Evolutionary conservation across 2,888 invertebrate genomes (phyloP), one percentile per base, ranked within the genome.

Genomic region (Chloromyia formosa): DNA sequence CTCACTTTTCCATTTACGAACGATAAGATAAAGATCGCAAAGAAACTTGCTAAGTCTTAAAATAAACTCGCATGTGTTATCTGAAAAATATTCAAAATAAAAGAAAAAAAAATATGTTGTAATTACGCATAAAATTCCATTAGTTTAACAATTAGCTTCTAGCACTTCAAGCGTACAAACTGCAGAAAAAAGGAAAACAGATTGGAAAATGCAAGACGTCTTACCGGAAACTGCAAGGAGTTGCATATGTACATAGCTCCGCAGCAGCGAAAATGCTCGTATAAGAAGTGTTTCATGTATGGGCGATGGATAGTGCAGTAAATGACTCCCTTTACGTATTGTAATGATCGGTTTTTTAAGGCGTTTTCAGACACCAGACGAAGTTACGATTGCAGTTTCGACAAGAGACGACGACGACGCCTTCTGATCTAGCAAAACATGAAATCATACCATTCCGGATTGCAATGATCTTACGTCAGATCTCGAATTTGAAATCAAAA

Each of bases 41-140:
- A 69, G 20, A 42, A 69, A 69, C 56, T 45, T 35, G 27, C 27
- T 35, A n/a, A n/a, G 10, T 54, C 54, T 54, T 9, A 54, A 54
- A 56, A 54, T 69, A 69, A 69, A 69, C 27, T 68, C 14, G 9
- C 27, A 14, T 69, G 16, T 18, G 27, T 45, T 42, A 16, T n/a
- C 54, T 16, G n/a, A n/a, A 35, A 35, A 56, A 53, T 35, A 56
- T 69, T 53, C 69, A 53, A 35, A 35, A 35, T 35, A 4, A 35
- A 35, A 4, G 7, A 35, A 35, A 35, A 4, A 35, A 35, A 35
- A 35, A 35, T 35, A 2, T n/a, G 35, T 35, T 27, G 69, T 54
- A 69, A 69, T 69, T 69, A 69, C 69, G 69, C 69, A 69, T 69
- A 23, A 56, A 69, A 69, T 69, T 69, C 69, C 69, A 69, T 69